phyloP scores from a whole-genome alignment of 2,888 invertebrate genomes.

The Halictus ligatus region DNA sequence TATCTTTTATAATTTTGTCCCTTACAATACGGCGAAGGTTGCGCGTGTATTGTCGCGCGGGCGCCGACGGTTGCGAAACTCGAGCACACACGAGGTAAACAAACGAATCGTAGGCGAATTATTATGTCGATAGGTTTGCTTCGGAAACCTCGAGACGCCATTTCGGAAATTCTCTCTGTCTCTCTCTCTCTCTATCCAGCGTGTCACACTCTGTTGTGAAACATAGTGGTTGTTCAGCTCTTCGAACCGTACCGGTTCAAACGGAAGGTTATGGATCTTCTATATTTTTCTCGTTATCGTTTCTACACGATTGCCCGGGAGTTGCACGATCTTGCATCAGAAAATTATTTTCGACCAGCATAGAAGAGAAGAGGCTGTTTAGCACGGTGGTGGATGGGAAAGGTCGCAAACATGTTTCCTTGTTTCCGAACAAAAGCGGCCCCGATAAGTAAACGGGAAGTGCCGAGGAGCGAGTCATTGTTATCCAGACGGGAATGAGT shows the following conservation, averaged over 20 bases:
- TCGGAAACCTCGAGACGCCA: no score
- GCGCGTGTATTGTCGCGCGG: not conserved
- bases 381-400: not conserved
- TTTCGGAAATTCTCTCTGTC: not conserved
- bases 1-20: not conserved
- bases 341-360: not conserved
- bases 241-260: not conserved
- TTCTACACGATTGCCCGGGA: not conserved
- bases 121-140: not conserved
- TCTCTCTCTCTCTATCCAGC: not conserved
- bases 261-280: not conserved
- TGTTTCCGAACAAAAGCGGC: slow-evolving; percentile 43
- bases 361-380: not conserved
- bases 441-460: slow-evolving; percentile 62
- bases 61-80: slow-evolving; percentile 14
- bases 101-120: not conserved
- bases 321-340: slow-evolving; percentile 12
- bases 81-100: slow-evolving; percentile 5
- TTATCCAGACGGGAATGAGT: slow-evolving; percentile 62
- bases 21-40: not conserved
- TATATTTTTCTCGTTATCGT: not conserved
- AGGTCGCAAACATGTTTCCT: slow-evolving; percentile 21
- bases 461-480: slow-evolving; percentile 58
- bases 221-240: not conserved
- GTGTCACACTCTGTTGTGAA: not conserved